A percentile compares a stretch with the other conserved stretches of the same genome.
phyloP scores from a whole-genome alignment of 1,140 invertebrate species.

The Drosophila athabasca region DNA sequence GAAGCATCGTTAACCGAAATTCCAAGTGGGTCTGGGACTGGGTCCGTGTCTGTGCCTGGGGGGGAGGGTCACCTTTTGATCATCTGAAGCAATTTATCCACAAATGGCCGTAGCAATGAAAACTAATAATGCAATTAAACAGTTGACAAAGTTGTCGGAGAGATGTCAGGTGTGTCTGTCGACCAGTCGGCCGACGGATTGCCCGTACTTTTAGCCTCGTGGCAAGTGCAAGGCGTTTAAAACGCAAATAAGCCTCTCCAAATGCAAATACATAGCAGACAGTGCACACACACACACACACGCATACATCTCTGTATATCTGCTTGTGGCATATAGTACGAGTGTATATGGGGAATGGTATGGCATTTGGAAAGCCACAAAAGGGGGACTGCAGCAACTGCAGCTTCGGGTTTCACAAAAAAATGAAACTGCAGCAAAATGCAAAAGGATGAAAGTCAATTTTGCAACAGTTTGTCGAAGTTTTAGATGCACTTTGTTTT shows the following conservation, averaged over 20 bases:
- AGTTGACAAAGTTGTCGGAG: slow-evolving; percentile 70
- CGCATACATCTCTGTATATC: neutral
- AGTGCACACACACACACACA: slow-evolving; percentile 12
- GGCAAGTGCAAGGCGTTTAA: slow-evolving; percentile 68
- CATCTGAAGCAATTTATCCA: slow-evolving; percentile 39
- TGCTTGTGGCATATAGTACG: neutral
- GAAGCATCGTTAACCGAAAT: slow-evolving; percentile 27
- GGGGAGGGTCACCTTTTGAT: slow-evolving; percentile 1
- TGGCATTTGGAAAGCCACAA: slow-evolving; percentile 59
- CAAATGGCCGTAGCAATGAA: slow-evolving; percentile 60
- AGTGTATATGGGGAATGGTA: slow-evolving; percentile 12
- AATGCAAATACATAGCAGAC: slow-evolving; percentile 38
- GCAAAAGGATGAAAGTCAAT: slow-evolving; percentile 23
- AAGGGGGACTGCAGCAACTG: slow-evolving; percentile 17
- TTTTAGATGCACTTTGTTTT: neutral
- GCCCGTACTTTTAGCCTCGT: slow-evolving; percentile 37
- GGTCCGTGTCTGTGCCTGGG: too few relatives aligned
- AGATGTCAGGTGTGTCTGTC: slow-evolving; percentile 13
- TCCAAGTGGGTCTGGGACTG: slow-evolving; percentile 7
- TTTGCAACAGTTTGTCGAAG: slow-evolving; percentile 7
- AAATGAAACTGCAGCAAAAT: slow-evolving; percentile 20
- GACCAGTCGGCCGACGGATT: slow-evolving; percentile 8
- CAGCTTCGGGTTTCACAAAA: slow-evolving; percentile 48
- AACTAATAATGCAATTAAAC: slow-evolving; percentile 80
- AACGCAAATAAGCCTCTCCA: slow-evolving; percentile 68